Evolutionary conservation across 2,797 vertebrate species (phyloP), one percentile per base, ranked within the genome.

Genomic region (Anableps anableps): DNA sequence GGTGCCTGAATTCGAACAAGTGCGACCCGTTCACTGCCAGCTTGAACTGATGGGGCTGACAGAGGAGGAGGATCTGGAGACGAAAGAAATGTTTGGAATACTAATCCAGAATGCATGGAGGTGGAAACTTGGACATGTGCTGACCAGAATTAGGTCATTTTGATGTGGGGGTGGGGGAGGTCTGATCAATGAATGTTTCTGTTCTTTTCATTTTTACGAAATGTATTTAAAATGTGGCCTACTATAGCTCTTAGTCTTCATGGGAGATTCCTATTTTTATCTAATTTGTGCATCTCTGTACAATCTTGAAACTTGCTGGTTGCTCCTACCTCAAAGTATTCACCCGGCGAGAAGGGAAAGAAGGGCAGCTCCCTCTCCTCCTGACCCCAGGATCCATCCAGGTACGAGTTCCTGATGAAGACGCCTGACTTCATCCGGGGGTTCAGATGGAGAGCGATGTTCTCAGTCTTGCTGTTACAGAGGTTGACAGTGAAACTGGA

Each of bases 391-490:
- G 97, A 95, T 38, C 96, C 95, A 26, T 86, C 88, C 92, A 99
- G 95, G 90, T 96, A 98, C 0, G 98, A 98, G 94, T 99, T 99
- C 91, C 98, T 97, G 83, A 97, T 93, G 93, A 99, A 96, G 77
- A 93, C 88, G 78, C 96, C 95, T 0, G 90, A 94, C 91, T 97
- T 98, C 84, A 99, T 92, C 71, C 97, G 96, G 0, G 97, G 96
- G 92, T 97, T 98, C 86, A 99, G 93, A 75, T 99, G 98, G 31
- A 99, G 94, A 7, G 98, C 98, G 60, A 99, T 97, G 91, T 98
- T 97, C 87, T 93, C 94, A 0, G 97, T 97, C 83, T 94, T 93
- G 83, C 96, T 96, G 88, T 95, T 89, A 80, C 95, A 92, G 5
- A 99, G 94, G 85, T 99, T 96, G 87, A 99, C 88, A 0, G 94